These are phyloP conservation scores for Phataginus tricuspis DNA, from an alignment of 2,797 vertebrate genomes.

Conservation along the genomic window DNA sequence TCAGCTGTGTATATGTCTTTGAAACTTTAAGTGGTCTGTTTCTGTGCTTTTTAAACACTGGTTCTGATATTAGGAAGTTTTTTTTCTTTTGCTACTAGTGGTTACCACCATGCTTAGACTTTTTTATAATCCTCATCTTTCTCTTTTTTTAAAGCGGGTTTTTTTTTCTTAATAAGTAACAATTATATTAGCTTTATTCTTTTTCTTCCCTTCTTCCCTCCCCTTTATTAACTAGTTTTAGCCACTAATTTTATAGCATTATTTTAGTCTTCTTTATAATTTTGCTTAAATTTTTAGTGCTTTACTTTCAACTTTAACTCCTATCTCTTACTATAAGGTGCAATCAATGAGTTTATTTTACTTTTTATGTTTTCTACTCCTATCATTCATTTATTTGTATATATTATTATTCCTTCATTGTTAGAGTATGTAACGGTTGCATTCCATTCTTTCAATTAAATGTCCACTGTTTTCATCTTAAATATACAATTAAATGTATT, in stretches of 20 bases:
- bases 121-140: neutral
- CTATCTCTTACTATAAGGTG: neutral
- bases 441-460: neutral
- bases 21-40: neutral
- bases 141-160: neutral
- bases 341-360: neutral
- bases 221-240: conserved; percentile 27
- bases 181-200: conserved; percentile 6
- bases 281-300: conserved; percentile 40
- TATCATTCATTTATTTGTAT: conserved; percentile 6
- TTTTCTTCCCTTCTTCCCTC: neutral
- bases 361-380: conserved; percentile 16
- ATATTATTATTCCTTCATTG: neutral
- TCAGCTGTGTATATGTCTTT: neutral
- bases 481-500: neutral
- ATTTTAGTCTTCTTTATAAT: conserved; percentile 34
- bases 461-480: conserved; percentile 19
- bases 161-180: conserved; percentile 45
- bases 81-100: neutral
- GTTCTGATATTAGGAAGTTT: neutral
- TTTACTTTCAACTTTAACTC: neutral
- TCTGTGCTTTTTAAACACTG: conserved; percentile 24
- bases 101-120: neutral
- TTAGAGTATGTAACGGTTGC: neutral
- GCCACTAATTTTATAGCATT: neutral